phyloP scores from a whole-genome alignment of 2,888 invertebrate genomes.

The Antheraea assamensis region DNA sequence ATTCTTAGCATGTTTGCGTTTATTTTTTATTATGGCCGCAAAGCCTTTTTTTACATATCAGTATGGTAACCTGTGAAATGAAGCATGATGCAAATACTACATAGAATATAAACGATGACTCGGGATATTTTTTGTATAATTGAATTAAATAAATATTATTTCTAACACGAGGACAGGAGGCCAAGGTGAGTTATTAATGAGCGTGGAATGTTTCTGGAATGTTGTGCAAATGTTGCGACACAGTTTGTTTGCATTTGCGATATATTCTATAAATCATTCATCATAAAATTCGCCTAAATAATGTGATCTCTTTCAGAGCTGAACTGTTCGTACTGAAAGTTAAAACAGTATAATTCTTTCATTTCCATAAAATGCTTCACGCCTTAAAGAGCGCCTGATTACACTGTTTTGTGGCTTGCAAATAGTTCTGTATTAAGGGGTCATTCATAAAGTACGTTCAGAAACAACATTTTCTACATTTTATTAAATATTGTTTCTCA shows the following conservation, averaged over 20 bases:
- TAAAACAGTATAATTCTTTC: neutral
- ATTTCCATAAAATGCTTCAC: neutral
- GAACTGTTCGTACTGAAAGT: neutral
- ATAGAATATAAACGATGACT: constrained; percentile 10
- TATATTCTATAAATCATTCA: neutral
- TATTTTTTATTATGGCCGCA: neutral
- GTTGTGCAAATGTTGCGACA: neutral
- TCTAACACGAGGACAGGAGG: constrained; percentile 68
- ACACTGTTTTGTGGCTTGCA: neutral
- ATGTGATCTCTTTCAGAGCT: neutral
- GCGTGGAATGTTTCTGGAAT: neutral
- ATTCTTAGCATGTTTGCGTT: neutral
- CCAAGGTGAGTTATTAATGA: constrained; percentile 57
- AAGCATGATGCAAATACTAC: neutral
- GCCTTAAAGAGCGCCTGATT: neutral
- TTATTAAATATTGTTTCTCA: neutral
- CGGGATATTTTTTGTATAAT: neutral
- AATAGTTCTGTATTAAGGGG: neutral
- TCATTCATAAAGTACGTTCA: neutral
- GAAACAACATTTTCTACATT: neutral
- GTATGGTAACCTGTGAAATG: neutral
- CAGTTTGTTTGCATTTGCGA: neutral
- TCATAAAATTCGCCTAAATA: neutral
- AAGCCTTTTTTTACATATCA: neutral
- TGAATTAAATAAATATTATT: constrained; percentile 36